Percentiles rank a stretch among this genome's conserved stretches.
These are phyloP conservation scores for Sebastolobus alascanus DNA, from an alignment of 2,797 vertebrate species.

Conservation along the genomic window DNA sequence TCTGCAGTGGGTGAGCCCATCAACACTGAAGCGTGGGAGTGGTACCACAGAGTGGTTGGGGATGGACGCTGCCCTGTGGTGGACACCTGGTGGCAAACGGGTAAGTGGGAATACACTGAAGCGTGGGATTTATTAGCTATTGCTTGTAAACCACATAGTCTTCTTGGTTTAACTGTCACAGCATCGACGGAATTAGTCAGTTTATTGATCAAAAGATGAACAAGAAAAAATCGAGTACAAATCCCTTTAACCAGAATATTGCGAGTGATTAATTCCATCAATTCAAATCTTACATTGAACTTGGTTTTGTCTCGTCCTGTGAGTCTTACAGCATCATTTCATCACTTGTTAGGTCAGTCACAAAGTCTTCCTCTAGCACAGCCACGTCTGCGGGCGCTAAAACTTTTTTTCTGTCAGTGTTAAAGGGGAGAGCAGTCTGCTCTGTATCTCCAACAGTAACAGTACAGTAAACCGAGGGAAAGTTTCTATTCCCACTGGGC, in stretches of 20 bases:
- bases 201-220: neutral
- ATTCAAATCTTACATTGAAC: neutral
- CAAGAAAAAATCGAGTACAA: neutral
- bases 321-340: neutral
- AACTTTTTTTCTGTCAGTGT: slow-evolving; percentile 12
- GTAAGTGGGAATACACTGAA: slow-evolving; percentile 78
- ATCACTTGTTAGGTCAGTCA: neutral
- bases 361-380: neutral
- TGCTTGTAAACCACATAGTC: neutral
- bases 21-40: slow-evolving; percentile 97
- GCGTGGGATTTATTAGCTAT: neutral
- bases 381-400: slow-evolving; percentile 36
- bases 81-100: slow-evolving; percentile 99
- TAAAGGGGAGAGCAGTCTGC: slow-evolving; percentile 50
- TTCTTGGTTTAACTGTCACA: neutral
- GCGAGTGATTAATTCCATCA: neutral
- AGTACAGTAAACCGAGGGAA: neutral
- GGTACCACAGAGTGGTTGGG: slow-evolving; percentile 94
- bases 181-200: neutral
- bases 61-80: slow-evolving; percentile 91
- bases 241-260: neutral
- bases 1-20: slow-evolving; percentile 95
- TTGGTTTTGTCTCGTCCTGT: neutral
- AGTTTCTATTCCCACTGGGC: slow-evolving; percentile 13
- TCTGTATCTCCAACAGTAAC: slow-evolving; percentile 1